Conservation (phyloP, 2,113 vertebrate species). For the Caretta caretta region DNA sequence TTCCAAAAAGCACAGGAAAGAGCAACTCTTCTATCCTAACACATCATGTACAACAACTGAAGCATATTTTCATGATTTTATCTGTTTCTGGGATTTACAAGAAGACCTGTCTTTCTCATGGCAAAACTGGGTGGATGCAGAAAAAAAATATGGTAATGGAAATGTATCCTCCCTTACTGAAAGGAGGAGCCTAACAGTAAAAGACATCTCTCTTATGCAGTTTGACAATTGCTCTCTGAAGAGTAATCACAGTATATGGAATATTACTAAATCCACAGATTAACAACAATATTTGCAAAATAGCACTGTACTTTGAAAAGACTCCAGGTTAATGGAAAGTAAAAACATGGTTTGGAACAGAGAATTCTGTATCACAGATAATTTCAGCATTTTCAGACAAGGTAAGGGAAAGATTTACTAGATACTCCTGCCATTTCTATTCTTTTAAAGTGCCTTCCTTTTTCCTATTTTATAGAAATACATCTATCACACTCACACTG, state of each 20-base stretch:
- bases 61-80: background rate
- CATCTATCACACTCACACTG: background rate
- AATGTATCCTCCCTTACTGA: background rate
- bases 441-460: background rate
- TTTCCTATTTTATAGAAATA: background rate
- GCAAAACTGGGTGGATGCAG: background rate
- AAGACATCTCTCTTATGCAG: background rate
- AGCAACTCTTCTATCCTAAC: background rate
- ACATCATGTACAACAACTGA: background rate
- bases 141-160: slow-evolving; percentile 29
- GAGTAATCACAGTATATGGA: background rate
- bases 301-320: background rate
- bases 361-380: slow-evolving; percentile 12
- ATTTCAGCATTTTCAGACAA: slow-evolving; percentile 51
- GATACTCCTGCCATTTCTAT: background rate
- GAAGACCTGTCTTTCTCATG: background rate
- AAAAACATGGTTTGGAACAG: background rate
- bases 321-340: slow-evolving; percentile 34
- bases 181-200: slow-evolving; percentile 57
- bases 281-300: background rate
- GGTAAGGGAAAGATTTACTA: slow-evolving; percentile 61
- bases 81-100: background rate
- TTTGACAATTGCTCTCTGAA: background rate
- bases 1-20: background rate
- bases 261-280: background rate